Evolutionary conservation across 2,113 vertebrate species (phyloP), one percentile per base, ranked within the genome.

Genomic region (Ariopsis seemanni): DNA sequence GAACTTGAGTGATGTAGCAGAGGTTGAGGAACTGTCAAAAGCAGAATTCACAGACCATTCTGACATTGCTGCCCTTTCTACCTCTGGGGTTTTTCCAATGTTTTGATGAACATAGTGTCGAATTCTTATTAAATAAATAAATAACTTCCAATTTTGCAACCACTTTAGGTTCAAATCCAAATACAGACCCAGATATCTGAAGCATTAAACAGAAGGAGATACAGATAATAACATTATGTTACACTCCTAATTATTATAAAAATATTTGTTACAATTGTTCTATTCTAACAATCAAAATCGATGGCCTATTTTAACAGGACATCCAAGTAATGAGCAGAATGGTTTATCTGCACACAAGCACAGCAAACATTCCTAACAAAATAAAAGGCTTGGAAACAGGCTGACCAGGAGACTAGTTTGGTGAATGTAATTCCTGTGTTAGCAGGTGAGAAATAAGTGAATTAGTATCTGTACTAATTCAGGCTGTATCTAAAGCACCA

Each of bases 401-500:
- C 48, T 77, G 1, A 7, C 15, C 17, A 12, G 20, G 27, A 60
- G 65, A 22, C 60, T 55, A 57, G 20, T 4, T 71, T n/a, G 52
- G 62, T n/a, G 42, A 57, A 57, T n/a, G 22, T 53, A 81, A 86
- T 82, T 22, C 57, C 48, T 5, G 22, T 57, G 53, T 74, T 42
- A 58, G 65, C 69, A 77, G 78, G 85, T 25, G 1, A 58, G 85
- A 88, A 88, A 89, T 89, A 79, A 87, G 18, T 80, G 65, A 69
- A 53, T 17, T 48, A 85, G 74, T n/a, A n/a, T n/a, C n/a, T n/a
- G n/a, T n/a, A n/a, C n/a, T n/a, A n/a, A n/a, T n/a, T n/a, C n/a
- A n/a, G 85, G 86, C 74, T 63, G 88, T 89, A 88, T 91, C 90
- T 90, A 88, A 85, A 74, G 93, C 91, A 85, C 93, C n/a, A 11